A percentile compares a stretch with the other conserved stretches of the same genome.
phyloP scores from a whole-genome alignment of 2,797 vertebrate species.

The Hyperoplus immaculatus region DNA sequence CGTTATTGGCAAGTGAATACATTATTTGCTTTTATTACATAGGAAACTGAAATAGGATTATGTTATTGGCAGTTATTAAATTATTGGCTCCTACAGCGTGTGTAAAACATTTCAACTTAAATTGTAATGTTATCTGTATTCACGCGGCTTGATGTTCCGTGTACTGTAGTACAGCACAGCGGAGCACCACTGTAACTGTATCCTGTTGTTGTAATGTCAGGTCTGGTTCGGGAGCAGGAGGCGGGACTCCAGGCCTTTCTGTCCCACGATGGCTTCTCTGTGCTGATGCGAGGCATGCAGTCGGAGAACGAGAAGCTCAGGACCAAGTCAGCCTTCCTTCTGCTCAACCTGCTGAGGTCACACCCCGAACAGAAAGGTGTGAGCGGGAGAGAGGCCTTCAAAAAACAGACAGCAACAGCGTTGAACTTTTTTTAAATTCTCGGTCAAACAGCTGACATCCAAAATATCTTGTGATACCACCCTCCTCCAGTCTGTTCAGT shows the following conservation, averaged over 20 bases:
- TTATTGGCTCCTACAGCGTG: too few species aligned
- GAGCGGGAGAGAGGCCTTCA: neutral
- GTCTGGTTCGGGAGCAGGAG: conserved; percentile 92
- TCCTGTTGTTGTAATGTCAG: conserved; percentile 69
- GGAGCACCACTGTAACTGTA: neutral
- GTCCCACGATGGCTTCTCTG: conserved; percentile 90
- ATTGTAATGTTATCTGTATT: neutral
- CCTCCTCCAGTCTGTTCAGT: neutral
- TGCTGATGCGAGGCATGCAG: conserved; percentile 94
- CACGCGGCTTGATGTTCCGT: neutral
- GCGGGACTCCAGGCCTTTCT: conserved; percentile 89
- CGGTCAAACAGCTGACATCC: neutral
- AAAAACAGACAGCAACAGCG: neutral
- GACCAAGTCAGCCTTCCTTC: conserved; percentile 92
- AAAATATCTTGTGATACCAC: neutral
- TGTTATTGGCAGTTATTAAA: too few species aligned
- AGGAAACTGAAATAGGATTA: too few species aligned
- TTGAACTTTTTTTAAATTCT: neutral
- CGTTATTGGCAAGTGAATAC: too few species aligned
- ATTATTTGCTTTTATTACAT: too few species aligned
- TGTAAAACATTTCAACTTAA: neutral
- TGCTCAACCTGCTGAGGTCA: conserved; percentile 90
- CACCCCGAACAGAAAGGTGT: conserved; percentile 92
- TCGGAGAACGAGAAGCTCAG: conserved; percentile 89
- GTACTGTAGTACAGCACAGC: neutral